Evolutionary conservation across 2,113 vertebrate genomes (phyloP).

Genomic region (Paratilapia polleni): DNA sequence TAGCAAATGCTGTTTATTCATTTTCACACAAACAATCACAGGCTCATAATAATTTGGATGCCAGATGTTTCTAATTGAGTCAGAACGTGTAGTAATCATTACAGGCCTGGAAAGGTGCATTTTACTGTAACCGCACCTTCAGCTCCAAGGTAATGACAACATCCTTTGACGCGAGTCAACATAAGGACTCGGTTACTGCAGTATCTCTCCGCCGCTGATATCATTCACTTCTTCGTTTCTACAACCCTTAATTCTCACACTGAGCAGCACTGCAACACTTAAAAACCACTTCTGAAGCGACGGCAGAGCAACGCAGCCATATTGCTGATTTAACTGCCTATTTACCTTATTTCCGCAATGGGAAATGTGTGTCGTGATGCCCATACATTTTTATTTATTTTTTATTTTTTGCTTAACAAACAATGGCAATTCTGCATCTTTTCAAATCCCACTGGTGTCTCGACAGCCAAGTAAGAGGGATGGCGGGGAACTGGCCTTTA

Average conservation of each 20-base stretch:
- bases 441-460: slow-evolving; percentile 6
- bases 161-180: slow-evolving; percentile 71
- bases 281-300: slow-evolving; percentile 31
- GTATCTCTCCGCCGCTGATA: slow-evolving; percentile 59
- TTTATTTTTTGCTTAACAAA: neutral
- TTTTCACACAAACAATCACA: neutral
- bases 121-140: slow-evolving; percentile 74
- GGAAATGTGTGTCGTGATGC: slow-evolving; percentile 60
- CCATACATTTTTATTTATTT: neutral
- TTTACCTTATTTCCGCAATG: slow-evolving; percentile 67
- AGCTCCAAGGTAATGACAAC: slow-evolving; percentile 74
- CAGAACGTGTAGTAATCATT: neutral
- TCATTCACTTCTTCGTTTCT: slow-evolving; percentile 52
- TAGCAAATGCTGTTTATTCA: neutral
- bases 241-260: slow-evolving; percentile 18
- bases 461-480: slow-evolving; percentile 2
- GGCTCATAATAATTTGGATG: neutral
- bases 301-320: slow-evolving; percentile 58
- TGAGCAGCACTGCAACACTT: slow-evolving; percentile 29
- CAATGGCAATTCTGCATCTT: slow-evolving; percentile 33
- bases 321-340: slow-evolving; percentile 46
- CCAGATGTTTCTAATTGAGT: neutral
- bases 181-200: slow-evolving; percentile 66
- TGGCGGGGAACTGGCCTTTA: slow-evolving; percentile 58
- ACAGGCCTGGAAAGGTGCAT: slow-evolving; percentile 31